phyloP scores from a whole-genome alignment of 2,113 vertebrate genomes.

The Phoxinus phoxinus region DNA sequence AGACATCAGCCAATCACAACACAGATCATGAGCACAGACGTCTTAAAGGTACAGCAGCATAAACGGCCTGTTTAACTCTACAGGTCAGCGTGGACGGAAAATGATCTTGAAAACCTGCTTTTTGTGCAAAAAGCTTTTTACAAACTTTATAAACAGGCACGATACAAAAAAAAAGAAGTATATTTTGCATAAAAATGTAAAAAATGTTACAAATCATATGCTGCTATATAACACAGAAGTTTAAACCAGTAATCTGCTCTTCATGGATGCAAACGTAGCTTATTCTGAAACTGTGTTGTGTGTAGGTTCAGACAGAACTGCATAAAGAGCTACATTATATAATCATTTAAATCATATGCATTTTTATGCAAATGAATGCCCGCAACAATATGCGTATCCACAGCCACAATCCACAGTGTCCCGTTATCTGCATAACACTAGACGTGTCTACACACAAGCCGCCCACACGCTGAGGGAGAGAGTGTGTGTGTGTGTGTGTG shows the following conservation, averaged over 20 bases:
- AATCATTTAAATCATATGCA: constrained; percentile 20
- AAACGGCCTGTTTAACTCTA: not conserved
- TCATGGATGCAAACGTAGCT: not conserved
- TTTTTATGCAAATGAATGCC: constrained; percentile 23
- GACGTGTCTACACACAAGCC: not conserved
- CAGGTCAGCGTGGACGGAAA: not conserved
- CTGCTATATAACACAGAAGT: not conserved
- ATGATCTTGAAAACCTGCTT: not conserved
- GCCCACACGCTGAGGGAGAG: not conserved
- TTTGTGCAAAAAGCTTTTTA: not conserved
- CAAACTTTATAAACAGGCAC: not conserved
- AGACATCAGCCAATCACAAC: not conserved
- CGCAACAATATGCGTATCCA: not conserved
- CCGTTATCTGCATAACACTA: not conserved
- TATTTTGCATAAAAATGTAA: too few relatives aligned
- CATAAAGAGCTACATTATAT: constrained; percentile 18
- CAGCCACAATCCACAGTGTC: not conserved
- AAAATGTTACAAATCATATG: not conserved
- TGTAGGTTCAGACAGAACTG: constrained; percentile 3
- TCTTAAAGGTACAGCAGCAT: not conserved
- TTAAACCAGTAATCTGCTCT: not conserved
- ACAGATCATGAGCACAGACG: not conserved
- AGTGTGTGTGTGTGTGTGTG: not conserved
- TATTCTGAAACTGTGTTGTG: not conserved
- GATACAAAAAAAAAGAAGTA: too few relatives aligned